These are phyloP conservation scores for Lochmaea capreae DNA, from an alignment of 2,888 invertebrate genomes.

Conservation along the genomic window DNA sequence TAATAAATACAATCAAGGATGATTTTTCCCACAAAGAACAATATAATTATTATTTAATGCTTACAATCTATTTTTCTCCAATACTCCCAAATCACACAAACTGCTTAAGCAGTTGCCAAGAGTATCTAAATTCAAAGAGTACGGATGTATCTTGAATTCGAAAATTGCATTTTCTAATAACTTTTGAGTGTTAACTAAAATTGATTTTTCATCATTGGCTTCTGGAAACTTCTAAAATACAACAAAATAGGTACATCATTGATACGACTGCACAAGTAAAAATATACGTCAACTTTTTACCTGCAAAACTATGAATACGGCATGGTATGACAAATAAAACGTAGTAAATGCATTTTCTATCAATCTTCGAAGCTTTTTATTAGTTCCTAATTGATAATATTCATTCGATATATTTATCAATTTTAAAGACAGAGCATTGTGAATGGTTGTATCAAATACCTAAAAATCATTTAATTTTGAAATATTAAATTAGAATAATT, in stretches of 20 bases:
- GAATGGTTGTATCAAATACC: slow-evolving; percentile 66
- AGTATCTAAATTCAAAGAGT: slow-evolving; percentile 79
- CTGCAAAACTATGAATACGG: slow-evolving; percentile 66
- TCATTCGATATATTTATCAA: slow-evolving; percentile 55
- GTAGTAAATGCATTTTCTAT: slow-evolving; percentile 73
- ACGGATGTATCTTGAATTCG: slow-evolving; percentile 72
- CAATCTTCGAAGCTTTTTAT: slow-evolving; percentile 67
- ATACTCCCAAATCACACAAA: slow-evolving; percentile 65
- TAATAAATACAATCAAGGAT: not conserved
- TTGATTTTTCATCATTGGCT: slow-evolving; percentile 67
- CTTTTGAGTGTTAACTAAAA: slow-evolving; percentile 71
- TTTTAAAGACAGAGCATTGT: slow-evolving; percentile 58
- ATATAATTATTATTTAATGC: slow-evolving; percentile 2
- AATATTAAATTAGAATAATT: slow-evolving; percentile 45
- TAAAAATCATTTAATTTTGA: slow-evolving; percentile 9
- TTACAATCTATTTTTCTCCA: slow-evolving; percentile 60
- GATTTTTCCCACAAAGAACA: not conserved
- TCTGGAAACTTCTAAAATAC: slow-evolving; percentile 52
- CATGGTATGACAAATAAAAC: slow-evolving; percentile 72
- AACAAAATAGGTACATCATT: slow-evolving; percentile 26
- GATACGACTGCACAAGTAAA: not conserved
- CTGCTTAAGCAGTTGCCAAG: slow-evolving; percentile 70
- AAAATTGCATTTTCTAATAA: slow-evolving; percentile 69
- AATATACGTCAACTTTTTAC: slow-evolving; percentile 59
- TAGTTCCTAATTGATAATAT: slow-evolving; percentile 63